Evolutionary conservation across 1,140 invertebrate species (phyloP).

Genomic region (Caenorhabditis tropicalis): DNA sequence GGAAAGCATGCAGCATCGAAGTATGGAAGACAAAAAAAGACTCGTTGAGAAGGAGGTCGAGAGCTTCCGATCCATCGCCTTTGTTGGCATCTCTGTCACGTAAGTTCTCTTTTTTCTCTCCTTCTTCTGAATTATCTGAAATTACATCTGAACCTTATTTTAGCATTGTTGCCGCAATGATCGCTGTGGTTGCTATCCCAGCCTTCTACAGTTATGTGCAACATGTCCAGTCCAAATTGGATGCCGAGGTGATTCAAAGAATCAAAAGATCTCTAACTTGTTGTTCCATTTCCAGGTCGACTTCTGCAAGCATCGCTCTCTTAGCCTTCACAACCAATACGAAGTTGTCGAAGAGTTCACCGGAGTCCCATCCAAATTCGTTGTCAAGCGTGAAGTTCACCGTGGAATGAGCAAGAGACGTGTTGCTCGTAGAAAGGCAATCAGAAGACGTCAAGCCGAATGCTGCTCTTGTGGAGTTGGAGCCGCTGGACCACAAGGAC

Average conservation of each 20-base stretch:
- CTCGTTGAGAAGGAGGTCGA: conserved; percentile 57
- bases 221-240: conserved; percentile 62
- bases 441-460: conserved; percentile 26
- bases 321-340: conserved; percentile 57
- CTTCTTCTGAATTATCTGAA: background rate
- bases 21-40: conserved; percentile 37
- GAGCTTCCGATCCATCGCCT: conserved; percentile 58
- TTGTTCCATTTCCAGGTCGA: conserved; percentile 53
- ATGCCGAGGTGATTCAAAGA: conserved; percentile 55
- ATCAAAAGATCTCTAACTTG: too few relatives aligned
- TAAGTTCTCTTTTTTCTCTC: background rate
- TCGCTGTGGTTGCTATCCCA: conserved; percentile 63
- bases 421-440: conserved; percentile 10
- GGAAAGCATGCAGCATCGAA: conserved; percentile 3
- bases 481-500: conserved; percentile 52
- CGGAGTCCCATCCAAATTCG: conserved; percentile 49
- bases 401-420: conserved; percentile 44
- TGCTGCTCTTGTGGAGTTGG: conserved; percentile 54
- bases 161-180: conserved; percentile 63
- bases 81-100: conserved; percentile 61
- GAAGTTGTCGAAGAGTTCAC: conserved; percentile 50
- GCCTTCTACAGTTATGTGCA: conserved; percentile 68
- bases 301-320: conserved; percentile 64
- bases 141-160: background rate
- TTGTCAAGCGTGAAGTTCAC: conserved; percentile 51